Conservation (phyloP, 2,113 vertebrate genomes). For the Mionectes macconnelli region DNA sequence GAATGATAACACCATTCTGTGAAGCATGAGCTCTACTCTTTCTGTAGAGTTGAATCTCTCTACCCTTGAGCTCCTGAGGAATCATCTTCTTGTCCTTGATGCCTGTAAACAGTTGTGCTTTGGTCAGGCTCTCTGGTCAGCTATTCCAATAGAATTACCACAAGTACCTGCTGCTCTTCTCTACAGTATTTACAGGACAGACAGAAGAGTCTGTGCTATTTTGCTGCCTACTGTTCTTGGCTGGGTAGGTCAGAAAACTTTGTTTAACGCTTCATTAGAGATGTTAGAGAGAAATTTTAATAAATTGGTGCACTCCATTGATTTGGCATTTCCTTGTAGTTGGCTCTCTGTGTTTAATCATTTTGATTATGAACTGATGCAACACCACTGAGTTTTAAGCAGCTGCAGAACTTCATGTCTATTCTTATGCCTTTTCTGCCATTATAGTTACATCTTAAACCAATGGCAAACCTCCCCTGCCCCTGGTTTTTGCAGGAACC, state of each 20-base stretch:
- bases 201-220: not conserved
- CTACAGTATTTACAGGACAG: not conserved
- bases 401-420: rapidly evolving
- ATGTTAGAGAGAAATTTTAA: not conserved
- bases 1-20: not conserved
- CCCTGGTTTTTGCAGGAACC: not conserved
- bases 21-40: not conserved
- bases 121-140: not conserved
- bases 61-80: not conserved
- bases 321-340: not conserved
- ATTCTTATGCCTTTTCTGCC: not conserved
- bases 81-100: not conserved
- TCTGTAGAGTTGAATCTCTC: not conserved
- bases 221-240: not conserved
- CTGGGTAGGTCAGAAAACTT: not conserved
- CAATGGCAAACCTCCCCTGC: rapidly evolving
- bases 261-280: not conserved
- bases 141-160: not conserved
- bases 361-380: rapidly evolving
- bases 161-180: not conserved
- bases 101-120: not conserved
- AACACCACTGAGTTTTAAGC: not conserved
- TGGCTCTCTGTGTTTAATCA: not conserved
- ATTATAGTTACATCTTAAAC: not conserved
- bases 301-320: not conserved